These are phyloP conservation scores for Drosophila kambysellisi DNA, from an alignment of 2,888 invertebrate species.

Conservation along the genomic window DNA sequence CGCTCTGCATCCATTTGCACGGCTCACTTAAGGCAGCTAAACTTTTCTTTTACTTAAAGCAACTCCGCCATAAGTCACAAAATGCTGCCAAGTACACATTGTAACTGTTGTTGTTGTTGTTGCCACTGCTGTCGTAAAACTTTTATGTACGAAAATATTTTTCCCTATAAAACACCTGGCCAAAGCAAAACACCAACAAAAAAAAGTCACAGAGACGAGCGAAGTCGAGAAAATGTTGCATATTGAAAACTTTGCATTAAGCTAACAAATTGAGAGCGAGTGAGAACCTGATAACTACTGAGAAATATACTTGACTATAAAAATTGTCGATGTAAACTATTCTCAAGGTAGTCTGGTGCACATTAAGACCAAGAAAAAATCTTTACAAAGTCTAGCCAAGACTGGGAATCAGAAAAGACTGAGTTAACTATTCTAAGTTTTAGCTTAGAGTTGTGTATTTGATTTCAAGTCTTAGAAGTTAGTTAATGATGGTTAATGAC, in stretches of 20 bases:
- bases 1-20: slow-evolving; percentile 13
- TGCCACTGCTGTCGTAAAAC: slow-evolving; percentile 64
- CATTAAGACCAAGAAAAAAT: slow-evolving; percentile 19
- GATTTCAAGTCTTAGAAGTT: too few species aligned
- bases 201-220: background rate
- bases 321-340: slow-evolving; percentile 27
- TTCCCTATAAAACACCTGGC: slow-evolving; percentile 72
- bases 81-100: slow-evolving; percentile 53
- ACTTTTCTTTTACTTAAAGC: slow-evolving; percentile 44
- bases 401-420: background rate
- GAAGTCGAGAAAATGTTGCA: slow-evolving; percentile 48
- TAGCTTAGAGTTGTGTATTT: slow-evolving; percentile 6
- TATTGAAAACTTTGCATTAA: slow-evolving; percentile 74
- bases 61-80: slow-evolving; percentile 60
- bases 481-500: background rate
- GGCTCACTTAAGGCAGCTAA: slow-evolving; percentile 42
- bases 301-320: slow-evolving; percentile 25
- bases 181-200: slow-evolving; percentile 26
- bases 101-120: slow-evolving; percentile 32
- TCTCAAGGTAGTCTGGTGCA: slow-evolving; percentile 49
- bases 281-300: slow-evolving; percentile 54
- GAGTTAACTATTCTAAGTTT: background rate
- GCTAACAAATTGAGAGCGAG: slow-evolving; percentile 57
- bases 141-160: slow-evolving; percentile 76
- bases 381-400: slow-evolving; percentile 23